A percentile compares a stretch with the other conserved stretches of the same genome.
phyloP scores from a whole-genome alignment of 2,113 vertebrate species.

The Numenius arquata region DNA sequence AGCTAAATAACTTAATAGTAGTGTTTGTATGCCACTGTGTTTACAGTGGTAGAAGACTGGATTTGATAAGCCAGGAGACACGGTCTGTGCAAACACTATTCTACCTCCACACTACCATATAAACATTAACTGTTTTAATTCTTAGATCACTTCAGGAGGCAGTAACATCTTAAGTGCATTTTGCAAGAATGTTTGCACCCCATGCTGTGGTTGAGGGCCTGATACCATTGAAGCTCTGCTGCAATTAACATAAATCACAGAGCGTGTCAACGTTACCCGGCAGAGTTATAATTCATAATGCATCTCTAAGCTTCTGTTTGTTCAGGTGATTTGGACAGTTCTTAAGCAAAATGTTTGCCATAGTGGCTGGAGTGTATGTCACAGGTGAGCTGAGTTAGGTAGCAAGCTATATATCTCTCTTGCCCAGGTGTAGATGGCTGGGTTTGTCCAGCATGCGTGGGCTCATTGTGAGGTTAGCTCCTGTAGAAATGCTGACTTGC shows the following conservation, averaged over 20 bases:
- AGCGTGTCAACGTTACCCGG: rapidly evolving
- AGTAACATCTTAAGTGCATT: background rate
- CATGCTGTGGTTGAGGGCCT: background rate
- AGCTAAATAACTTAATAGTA: background rate
- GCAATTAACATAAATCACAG: background rate
- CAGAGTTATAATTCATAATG: background rate
- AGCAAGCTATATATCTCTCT: background rate
- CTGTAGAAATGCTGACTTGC: background rate
- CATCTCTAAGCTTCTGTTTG: background rate
- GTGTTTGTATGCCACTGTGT: background rate
- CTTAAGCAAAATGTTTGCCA: background rate
- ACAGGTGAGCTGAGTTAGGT: background rate
- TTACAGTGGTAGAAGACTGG: background rate
- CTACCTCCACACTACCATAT: background rate
- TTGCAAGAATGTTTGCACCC: background rate
- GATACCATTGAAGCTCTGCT: background rate
- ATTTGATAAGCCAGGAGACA: background rate
- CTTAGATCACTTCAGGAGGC: background rate
- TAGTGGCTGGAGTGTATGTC: background rate
- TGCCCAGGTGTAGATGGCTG: background rate
- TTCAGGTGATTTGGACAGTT: background rate
- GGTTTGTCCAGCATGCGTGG: background rate
- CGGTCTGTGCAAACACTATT: background rate
- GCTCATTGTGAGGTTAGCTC: background rate
- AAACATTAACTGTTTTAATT: background rate